Evolutionary conservation across 2,797 vertebrate genomes (phyloP).

Genomic region (Eulemur coronatus): DNA sequence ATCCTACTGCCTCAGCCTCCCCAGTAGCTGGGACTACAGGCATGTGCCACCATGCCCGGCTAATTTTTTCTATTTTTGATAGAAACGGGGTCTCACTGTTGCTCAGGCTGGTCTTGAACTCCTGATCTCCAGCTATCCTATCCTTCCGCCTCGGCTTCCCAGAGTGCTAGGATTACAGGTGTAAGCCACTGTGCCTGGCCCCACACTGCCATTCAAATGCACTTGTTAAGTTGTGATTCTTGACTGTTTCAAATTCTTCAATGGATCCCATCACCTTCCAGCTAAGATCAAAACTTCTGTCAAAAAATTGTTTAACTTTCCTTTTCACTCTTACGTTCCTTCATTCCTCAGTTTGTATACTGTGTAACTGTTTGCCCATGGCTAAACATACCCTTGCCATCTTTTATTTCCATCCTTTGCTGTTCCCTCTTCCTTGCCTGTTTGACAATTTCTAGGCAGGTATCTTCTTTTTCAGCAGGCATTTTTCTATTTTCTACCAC

Average conservation of each 20-base stretch:
- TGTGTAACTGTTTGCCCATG: not conserved
- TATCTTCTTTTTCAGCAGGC: not conserved
- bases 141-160: too few species aligned
- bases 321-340: not conserved
- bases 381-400: not conserved
- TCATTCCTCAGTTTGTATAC: not conserved
- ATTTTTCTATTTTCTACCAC: not conserved
- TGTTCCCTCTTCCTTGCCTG: not conserved
- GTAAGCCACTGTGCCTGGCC: too few species aligned
- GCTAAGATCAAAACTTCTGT: not conserved
- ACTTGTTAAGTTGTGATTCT: not conserved
- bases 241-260: not conserved
- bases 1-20: too few species aligned
- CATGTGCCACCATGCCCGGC: too few species aligned
- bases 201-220: not conserved
- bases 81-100: too few species aligned
- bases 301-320: not conserved
- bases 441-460: not conserved
- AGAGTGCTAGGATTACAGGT: too few species aligned
- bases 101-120: too few species aligned
- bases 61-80: too few species aligned
- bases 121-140: too few species aligned
- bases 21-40: too few species aligned
- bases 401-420: not conserved
- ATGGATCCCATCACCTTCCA: not conserved